A percentile compares a stretch with the other conserved stretches of the same genome.
These are phyloP conservation scores for Stenodema calcarata DNA, from an alignment of 2,888 invertebrate species.

Conservation along the genomic window DNA sequence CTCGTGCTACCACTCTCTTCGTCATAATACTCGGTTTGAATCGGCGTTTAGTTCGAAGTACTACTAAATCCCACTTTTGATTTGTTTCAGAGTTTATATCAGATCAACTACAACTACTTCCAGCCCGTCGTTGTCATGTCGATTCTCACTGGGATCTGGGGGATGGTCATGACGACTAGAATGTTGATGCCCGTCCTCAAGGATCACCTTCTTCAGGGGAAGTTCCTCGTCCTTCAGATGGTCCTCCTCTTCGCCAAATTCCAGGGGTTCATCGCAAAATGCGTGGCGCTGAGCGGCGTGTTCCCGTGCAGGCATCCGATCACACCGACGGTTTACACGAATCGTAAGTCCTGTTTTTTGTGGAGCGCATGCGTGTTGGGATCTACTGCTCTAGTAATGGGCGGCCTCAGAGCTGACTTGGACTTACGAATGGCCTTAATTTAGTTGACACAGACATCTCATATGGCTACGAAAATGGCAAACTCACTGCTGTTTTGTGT, in stretches of 20 bases:
- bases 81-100: constrained; percentile 66
- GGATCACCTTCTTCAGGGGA: constrained; percentile 62
- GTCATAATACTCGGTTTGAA: no score
- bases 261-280: constrained; percentile 69
- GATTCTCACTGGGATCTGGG: constrained; percentile 74
- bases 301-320: constrained; percentile 72
- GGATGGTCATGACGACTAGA: constrained; percentile 70
- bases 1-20: no score
- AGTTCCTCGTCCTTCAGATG: constrained; percentile 67
- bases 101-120: constrained; percentile 68
- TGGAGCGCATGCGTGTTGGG: no score
- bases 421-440: no score
- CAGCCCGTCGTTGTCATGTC: constrained; percentile 72
- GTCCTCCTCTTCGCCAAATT: constrained; percentile 73
- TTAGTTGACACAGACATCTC: no score
- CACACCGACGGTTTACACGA: constrained; percentile 71
- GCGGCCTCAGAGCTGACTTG: no score
- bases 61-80: constrained; percentile 19
- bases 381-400: no score
- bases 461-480: no score
- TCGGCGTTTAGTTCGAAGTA: no score
- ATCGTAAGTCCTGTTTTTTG: constrained; percentile 65
- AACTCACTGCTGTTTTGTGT: no score
- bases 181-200: constrained; percentile 64
- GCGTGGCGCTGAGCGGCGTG: constrained; percentile 64